phyloP scores from a whole-genome alignment of 2,888 invertebrate genomes.

The Coronaproctus castanopsis region DNA sequence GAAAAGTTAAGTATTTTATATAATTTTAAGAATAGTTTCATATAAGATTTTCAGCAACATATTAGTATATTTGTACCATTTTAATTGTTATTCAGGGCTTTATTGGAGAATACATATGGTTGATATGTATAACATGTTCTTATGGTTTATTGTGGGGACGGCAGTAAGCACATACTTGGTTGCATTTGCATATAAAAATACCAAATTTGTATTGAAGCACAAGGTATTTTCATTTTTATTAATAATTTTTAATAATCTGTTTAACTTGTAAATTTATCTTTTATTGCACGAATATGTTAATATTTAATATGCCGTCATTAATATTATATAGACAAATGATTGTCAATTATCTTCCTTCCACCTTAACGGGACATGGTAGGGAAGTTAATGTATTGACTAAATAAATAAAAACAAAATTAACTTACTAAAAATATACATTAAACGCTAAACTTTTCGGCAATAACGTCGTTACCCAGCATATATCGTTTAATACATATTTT shows the following conservation, averaged over 20 bases:
- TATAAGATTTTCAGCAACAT: no score
- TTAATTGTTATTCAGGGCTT: no score
- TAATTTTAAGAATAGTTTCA: no score
- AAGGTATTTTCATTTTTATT: constrained; percentile 38
- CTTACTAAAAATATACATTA: no score
- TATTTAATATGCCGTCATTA: background rate
- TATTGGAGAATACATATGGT: constrained; percentile 98
- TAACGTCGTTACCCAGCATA: no score
- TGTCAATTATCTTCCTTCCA: background rate
- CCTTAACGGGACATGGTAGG: no score
- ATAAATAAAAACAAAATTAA: no score
- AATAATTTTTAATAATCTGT: background rate
- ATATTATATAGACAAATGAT: background rate
- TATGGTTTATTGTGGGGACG: constrained; percentile 70
- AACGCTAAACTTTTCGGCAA: no score
- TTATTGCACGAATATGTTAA: background rate
- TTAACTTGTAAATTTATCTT: background rate
- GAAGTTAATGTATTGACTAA: no score
- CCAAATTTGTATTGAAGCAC: constrained; percentile 94
- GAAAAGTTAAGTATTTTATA: no score
- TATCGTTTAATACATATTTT: no score
- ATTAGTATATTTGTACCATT: no score
- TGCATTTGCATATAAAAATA: constrained; percentile 89
- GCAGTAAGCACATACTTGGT: constrained; percentile 76
- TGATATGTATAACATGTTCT: constrained; percentile 67